Base-by-base conservation (phyloP, 2,797 vertebrate genomes). In the Tragopan temminckii region DNA sequence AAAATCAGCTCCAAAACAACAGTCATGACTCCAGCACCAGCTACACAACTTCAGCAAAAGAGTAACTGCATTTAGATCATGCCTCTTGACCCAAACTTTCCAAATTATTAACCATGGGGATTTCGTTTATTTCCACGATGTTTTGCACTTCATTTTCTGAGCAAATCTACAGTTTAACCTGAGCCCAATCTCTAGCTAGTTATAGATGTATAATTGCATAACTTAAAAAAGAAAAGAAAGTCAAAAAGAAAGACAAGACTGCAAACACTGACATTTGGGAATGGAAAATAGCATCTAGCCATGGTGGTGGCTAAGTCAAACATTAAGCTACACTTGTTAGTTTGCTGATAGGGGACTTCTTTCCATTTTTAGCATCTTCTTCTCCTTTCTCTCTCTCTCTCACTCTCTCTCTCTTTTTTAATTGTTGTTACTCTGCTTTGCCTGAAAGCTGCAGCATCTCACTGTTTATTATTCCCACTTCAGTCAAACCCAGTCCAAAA, bases 381-480 rank as follows among this genome's bases (percentile, higher is more conserved):
- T 92, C 36, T 67, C 35, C 1, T 2, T 2, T 5, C 66, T 38
- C 18, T 29, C 35, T 7, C n/a, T 38, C 19, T 11, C 9, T 36
- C 33, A 35, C 23, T 62, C 52, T 62, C 46, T 70, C 64, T 57
- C 25, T 50, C 27, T 55, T 83, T 78, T 75, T 20, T 97, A 98
- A 98, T 98, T 98, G 98, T 98, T 97, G 96, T 98, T 98, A 96
- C 98, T 97, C 97, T 96, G 89, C 97, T 97, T 98, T 98, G 98
- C 97, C 98, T 98, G 97, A 98, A 98, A 98, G 98, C 97, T 98
- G 98, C 98, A 98, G 98, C 97, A 98, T 98, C 97, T 98, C 98
- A 95, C 98, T 98, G 97, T 97, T 97, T 97, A 98, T 98, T 97
- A 97, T 97, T 97, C 97, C 96, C 57, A 74, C 94, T 97, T 97